Base-by-base conservation (phyloP, 2,113 vertebrate species). In the Riparia riparia region DNA sequence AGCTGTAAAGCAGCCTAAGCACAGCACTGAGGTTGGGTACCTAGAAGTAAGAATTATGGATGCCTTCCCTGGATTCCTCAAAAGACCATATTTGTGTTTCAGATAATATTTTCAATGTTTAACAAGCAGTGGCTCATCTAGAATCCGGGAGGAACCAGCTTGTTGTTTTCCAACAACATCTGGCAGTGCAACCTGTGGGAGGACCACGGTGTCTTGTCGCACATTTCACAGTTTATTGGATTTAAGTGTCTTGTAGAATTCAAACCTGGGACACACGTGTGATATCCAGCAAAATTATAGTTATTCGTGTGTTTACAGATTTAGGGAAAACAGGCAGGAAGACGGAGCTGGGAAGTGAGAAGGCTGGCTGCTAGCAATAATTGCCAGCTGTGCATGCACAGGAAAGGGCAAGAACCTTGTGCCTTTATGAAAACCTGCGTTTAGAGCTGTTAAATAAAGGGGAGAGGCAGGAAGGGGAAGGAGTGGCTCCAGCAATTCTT, bases 401-500 rank as follows among this genome's bases (percentile, higher is more conserved):
- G 69, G 82, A 92, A 93, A 93, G 58, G 87, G 74, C 82, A 84
- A 88, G 83, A 93, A 89, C 53, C 31, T 82, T 12, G 9, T 63
- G 93, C 56, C 53, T 94, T 31, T 68, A n/a, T 24, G 7, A 90
- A 93, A 97, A 77, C 93, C 88, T 90, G 22, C 17, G 0, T 93
- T 97, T 95, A 94, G 88, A 86, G 49, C 72, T 81, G 60, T 88
- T 60, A 86, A 95, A 73, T 81, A 84, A 86, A 79, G 72, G 32
- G 64, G 71, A 92, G 65, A 92, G 72, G 80, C 88, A 93, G 93
- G 95, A 96, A 96, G 54, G n/a, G 60, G 49, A 95, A 92, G 92
- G 95, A 89, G 90, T 86, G 86, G 82, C 92, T 96, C 69, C 61
- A 84, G 72, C 64, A 93, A 92, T 95, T 96, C 93, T 83, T 93